Conservation (phyloP, 1,140 invertebrate genomes). For the Drosophila ambigua region DNA sequence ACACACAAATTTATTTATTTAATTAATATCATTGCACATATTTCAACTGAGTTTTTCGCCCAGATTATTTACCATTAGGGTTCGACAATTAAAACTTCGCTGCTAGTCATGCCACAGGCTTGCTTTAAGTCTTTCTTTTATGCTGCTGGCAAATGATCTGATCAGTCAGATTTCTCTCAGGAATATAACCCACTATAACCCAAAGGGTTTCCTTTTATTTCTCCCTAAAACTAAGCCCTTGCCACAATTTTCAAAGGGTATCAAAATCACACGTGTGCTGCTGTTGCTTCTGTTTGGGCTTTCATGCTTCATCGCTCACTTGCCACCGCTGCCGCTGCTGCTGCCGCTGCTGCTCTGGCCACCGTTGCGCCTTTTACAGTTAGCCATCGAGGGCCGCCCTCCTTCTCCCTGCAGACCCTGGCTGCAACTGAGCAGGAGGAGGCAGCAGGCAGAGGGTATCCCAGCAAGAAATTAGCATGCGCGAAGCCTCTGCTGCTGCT, state of each 20-base stretch:
- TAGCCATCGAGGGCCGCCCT: conserved; percentile 55
- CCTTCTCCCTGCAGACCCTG: conserved; percentile 6
- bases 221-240: not conserved
- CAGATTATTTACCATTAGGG: too few species aligned
- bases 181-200: too few species aligned
- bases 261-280: conserved; percentile 50
- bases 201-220: too few species aligned
- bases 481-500: conserved; percentile 41
- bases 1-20: not conserved
- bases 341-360: not conserved
- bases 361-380: conserved; percentile 65
- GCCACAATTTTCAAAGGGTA: conserved; percentile 26
- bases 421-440: not conserved
- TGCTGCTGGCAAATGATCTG: too few species aligned
- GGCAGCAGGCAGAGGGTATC: conserved; percentile 39
- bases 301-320: conserved; percentile 78
- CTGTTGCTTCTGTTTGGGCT: conserved; percentile 31
- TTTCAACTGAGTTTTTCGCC: not conserved
- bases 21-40: not conserved
- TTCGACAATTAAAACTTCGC: too few species aligned
- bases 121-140: too few species aligned
- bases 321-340: conserved; percentile 17
- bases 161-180: not conserved
- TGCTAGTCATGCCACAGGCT: too few species aligned
- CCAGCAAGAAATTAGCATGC: conserved; percentile 74